These are phyloP conservation scores for Drosophila tani DNA, from an alignment of 1,140 invertebrate genomes.

Conservation along the genomic window DNA sequence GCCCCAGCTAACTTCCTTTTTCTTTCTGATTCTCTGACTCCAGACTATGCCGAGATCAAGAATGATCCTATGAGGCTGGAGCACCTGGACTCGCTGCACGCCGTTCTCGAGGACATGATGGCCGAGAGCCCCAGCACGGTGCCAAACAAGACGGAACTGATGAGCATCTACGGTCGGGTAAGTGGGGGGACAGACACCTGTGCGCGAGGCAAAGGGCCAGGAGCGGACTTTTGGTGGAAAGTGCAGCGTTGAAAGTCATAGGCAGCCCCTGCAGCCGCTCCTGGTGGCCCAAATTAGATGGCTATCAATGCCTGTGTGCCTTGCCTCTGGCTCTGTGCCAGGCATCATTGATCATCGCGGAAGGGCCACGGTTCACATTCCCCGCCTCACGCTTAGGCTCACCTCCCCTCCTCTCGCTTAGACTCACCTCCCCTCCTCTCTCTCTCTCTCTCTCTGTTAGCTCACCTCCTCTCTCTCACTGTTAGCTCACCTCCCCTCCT, in stretches of 20 bases:
- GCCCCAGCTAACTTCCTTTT: background rate
- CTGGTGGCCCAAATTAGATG: slow-evolving; percentile 23
- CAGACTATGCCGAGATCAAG: slow-evolving; percentile 92
- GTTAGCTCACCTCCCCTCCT: slow-evolving; percentile 90
- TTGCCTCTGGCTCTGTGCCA: slow-evolving; percentile 28
- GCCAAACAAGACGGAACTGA: slow-evolving; percentile 91
- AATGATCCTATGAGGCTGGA: slow-evolving; percentile 90
- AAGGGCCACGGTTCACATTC: slow-evolving; percentile 13
- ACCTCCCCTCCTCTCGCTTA: background rate
- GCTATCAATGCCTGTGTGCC: slow-evolving; percentile 20
- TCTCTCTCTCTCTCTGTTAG: slow-evolving; percentile 85
- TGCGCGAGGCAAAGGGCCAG: background rate
- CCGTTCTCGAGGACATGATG: slow-evolving; percentile 89
- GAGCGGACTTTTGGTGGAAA: slow-evolving; percentile 1
- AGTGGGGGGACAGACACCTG: slow-evolving; percentile 59
- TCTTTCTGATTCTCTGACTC: background rate
- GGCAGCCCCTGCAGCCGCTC: background rate
- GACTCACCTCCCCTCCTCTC: no score
- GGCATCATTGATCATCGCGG: slow-evolving; percentile 21
- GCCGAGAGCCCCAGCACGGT: slow-evolving; percentile 86
- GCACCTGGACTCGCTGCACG: slow-evolving; percentile 89
- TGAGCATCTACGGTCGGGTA: slow-evolving; percentile 93
- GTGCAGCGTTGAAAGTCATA: background rate
- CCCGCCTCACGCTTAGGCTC: background rate
- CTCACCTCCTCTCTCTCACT: slow-evolving; percentile 86